These are phyloP conservation scores for Drosophila paulistorum DNA, from an alignment of 1,140 invertebrate genomes.

Conservation along the genomic window DNA sequence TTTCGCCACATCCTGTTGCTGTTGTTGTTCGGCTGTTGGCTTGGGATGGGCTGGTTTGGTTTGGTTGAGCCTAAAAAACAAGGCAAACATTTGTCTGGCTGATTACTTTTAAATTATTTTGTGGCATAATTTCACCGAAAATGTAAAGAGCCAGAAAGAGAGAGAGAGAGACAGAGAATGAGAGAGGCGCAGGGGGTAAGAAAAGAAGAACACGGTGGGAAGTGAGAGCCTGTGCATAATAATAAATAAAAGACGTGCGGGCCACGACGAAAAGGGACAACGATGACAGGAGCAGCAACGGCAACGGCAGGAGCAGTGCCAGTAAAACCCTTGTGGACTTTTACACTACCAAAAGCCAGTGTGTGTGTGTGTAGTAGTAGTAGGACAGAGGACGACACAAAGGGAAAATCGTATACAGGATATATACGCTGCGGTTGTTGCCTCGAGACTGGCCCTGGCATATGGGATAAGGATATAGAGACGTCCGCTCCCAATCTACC, in stretches of 20 bases:
- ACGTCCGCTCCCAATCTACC: constrained; percentile 1
- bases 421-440: constrained; percentile 43
- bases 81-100: constrained; percentile 78
- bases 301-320: not conserved
- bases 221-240: constrained; percentile 64
- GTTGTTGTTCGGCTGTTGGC: constrained; percentile 16
- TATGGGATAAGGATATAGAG: constrained; percentile 28
- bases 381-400: constrained; percentile 8
- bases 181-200: not conserved
- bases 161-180: constrained; percentile 8
- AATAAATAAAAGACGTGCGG: constrained; percentile 68
- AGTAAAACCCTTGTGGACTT: constrained; percentile 42
- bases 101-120: constrained; percentile 83
- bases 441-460: constrained; percentile 22
- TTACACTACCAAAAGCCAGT: constrained; percentile 11
- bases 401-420: constrained; percentile 34
- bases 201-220: constrained; percentile 8
- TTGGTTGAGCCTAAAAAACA: constrained; percentile 51
- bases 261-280: constrained; percentile 39
- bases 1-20: constrained; percentile 26
- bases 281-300: constrained; percentile 21
- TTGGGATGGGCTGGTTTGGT: constrained; percentile 21
- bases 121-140: constrained; percentile 71
- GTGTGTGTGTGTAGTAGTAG: not conserved
- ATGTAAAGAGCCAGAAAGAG: constrained; percentile 28